Evolutionary conservation across 2,888 invertebrate genomes (phyloP), one percentile per base, ranked within the genome.

Genomic region (Frankliniella intonsa): DNA sequence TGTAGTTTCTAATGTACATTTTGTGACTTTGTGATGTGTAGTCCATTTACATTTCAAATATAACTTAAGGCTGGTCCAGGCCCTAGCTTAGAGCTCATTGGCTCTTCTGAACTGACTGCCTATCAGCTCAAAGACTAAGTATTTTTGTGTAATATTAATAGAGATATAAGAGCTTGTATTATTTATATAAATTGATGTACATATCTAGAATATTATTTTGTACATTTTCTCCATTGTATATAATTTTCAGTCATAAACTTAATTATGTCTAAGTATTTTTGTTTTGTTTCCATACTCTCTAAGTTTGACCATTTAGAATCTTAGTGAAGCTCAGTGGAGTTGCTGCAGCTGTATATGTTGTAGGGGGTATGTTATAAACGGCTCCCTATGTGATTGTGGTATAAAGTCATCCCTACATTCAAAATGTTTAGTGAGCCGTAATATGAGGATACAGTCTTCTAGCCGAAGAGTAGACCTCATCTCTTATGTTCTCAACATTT

Each of bases 41-140:
- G 69, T 11, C 25, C 11, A 9, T 76, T 12, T 76, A 0, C 19
- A 22, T 76, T 76, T 76, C 25, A 25, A 25, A 25, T 76, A 76
- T 1, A 76, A 11, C 8, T 76, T 76, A 12, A 8, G 10, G 69
- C 69, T 76, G 25, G 25, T 25, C 22, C 9, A 22, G 25, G 69
- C 25, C 25, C 69, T 25, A 76, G 22, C 25, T 11, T n/a, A 25
- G 69, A 76, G 25, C 25, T 76, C 62, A 62, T 76, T 9, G 12
- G 69, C 25, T 76, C 69, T 76, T 76, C 69, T 9, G 69, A 25
- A 76, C 69, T 76, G 69, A 76, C 25, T 76, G 69, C 69, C 69
- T 22, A 25, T 25, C 69, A 76, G 69, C 25, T 76, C 11, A 76
- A n/a, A 76, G 69, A 76, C 69, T 62, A 14, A 62, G 14, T 14